Conservation (phyloP, 2,888 invertebrate genomes). For the Galerucella calmariensis region DNA sequence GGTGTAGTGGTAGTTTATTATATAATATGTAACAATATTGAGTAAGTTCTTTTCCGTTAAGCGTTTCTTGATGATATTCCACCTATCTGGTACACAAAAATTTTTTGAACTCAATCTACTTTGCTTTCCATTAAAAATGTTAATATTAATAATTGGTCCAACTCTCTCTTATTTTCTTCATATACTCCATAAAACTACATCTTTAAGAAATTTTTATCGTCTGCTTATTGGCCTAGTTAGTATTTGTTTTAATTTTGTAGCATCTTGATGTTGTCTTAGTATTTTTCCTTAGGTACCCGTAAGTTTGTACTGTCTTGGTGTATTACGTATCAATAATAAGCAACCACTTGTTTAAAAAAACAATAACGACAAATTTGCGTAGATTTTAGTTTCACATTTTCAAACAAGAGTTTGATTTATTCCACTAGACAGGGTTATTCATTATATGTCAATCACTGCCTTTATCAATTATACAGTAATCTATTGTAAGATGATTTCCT, state of each 20-base stretch:
- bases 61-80: too few species aligned
- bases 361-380: neutral
- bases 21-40: too few species aligned
- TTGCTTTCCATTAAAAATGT: neutral
- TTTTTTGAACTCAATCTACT: neutral
- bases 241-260: neutral
- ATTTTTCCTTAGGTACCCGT: neutral
- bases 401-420: neutral
- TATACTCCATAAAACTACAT: slow-evolving; percentile 22
- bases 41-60: too few species aligned
- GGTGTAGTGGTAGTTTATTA: too few species aligned
- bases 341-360: neutral
- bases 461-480: neutral
- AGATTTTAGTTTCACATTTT: neutral
- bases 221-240: neutral
- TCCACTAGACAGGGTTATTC: neutral
- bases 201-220: slow-evolving; percentile 17
- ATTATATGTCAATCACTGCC: neutral
- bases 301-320: neutral
- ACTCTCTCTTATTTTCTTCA: neutral
- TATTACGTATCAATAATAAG: neutral
- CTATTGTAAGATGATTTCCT: too few species aligned
- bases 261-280: neutral
- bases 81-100: neutral
- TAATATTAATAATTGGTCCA: neutral